Conservation (phyloP, 23 tunicate species). For the Diplosoma virens region DNA sequence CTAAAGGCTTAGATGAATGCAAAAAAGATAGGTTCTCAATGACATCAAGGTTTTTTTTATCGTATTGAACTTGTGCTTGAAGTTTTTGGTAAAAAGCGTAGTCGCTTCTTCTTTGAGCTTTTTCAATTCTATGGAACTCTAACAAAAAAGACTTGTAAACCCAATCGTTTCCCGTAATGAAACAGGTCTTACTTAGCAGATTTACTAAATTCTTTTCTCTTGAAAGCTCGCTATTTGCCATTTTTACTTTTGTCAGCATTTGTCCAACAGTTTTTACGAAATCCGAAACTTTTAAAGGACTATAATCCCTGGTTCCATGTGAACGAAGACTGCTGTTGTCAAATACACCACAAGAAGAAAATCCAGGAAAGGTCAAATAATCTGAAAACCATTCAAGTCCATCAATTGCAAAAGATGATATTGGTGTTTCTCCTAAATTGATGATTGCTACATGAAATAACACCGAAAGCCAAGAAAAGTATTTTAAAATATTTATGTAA, state of each 20-base stretch:
- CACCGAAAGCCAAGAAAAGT: conserved; percentile 1
- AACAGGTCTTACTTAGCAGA: not conserved
- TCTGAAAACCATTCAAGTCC: conserved; percentile 3
- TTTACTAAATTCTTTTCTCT: not conserved
- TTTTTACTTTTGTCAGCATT: not conserved
- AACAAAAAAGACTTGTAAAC: not conserved
- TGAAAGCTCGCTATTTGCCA: no score
- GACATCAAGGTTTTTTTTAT: conserved; percentile 1
- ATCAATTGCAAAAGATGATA: not conserved
- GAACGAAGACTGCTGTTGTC: not conserved
- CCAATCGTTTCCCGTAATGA: not conserved
- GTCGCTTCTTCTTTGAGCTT: not conserved
- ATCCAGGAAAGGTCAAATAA: not conserved
- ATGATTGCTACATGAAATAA: conserved; percentile 1
- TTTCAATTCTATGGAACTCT: not conserved
- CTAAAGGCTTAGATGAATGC: not conserved
- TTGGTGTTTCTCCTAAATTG: conserved; percentile 15
- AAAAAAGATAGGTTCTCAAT: not conserved
- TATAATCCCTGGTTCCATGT: no score
- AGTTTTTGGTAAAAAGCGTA: not conserved
- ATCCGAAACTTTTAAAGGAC: not conserved
- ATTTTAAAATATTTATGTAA: not conserved
- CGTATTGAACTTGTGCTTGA: not conserved
- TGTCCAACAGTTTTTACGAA: not conserved
- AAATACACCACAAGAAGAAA: not conserved